Conservation (phyloP, 1,140 invertebrate genomes). For the Pollicipes pollicipes region DNA sequence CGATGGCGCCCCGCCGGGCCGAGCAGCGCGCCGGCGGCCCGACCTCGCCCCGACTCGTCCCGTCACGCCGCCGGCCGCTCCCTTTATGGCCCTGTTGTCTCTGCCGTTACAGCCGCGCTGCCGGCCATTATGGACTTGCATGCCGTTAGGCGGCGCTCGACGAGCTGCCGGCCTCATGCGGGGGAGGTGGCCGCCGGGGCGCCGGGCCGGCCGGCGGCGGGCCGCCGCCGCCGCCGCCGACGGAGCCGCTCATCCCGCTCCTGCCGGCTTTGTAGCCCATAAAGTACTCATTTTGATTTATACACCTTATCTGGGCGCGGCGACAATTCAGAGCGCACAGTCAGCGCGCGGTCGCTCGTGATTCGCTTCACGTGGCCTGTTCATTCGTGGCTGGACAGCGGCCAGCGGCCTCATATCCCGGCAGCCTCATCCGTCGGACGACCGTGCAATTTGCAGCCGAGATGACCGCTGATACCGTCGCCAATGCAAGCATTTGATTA, state of each 20-base stretch:
- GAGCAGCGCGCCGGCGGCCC: too few species aligned
- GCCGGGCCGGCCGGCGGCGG: too few species aligned
- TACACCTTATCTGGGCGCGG: background rate
- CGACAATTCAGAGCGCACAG: background rate
- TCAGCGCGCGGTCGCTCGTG: background rate
- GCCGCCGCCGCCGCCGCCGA: too few species aligned
- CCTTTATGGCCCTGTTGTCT: slow-evolving; percentile 1
- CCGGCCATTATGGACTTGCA: background rate
- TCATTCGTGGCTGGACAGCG: background rate
- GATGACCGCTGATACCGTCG: background rate
- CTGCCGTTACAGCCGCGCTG: background rate
- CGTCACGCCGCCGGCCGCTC: background rate
- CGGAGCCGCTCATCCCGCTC: background rate
- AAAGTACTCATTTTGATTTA: slow-evolving; percentile 2
- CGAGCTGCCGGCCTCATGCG: too few species aligned
- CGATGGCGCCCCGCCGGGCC: background rate
- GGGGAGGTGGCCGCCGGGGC: background rate
- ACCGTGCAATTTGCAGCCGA: background rate
- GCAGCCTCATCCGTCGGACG: background rate
- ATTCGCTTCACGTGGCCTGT: background rate
- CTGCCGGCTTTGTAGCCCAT: slow-evolving; percentile 1
- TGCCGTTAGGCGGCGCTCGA: background rate
- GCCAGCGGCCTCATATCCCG: background rate
- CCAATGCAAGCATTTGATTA: background rate
- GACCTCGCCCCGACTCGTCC: too few species aligned